Evolutionary conservation across 2,797 vertebrate species (phyloP).

Genomic region (Acrossocheilus fasciatus): DNA sequence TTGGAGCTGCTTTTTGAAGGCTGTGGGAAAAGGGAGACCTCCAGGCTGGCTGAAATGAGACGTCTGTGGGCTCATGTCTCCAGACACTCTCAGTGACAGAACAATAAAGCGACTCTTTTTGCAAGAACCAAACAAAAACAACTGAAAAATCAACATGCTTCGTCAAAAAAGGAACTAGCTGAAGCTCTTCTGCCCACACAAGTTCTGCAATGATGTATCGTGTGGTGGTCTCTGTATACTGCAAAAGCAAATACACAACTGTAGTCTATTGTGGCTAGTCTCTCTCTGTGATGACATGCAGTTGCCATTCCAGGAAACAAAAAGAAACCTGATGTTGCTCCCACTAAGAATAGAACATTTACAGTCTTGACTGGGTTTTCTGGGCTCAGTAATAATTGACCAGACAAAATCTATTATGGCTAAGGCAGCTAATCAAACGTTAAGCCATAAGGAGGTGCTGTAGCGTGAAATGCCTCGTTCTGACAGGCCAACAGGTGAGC

Average conservation of each 20-base stretch:
- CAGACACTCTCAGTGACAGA: slow-evolving; percentile 25
- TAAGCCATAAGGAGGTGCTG: slow-evolving; percentile 34
- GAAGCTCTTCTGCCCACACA: slow-evolving; percentile 23
- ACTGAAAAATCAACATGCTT: slow-evolving; percentile 15
- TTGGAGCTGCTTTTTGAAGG: neutral
- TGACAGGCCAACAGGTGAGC: slow-evolving; percentile 55
- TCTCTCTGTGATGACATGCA: slow-evolving; percentile 38
- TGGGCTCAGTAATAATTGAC: slow-evolving; percentile 56
- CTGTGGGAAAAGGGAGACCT: slow-evolving; percentile 30
- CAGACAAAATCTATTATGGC: slow-evolving; percentile 50
- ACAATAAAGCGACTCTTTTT: slow-evolving; percentile 21
- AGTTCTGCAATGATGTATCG: slow-evolving; percentile 18
- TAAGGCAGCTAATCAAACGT: slow-evolving; percentile 37
- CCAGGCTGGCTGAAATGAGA: slow-evolving; percentile 20
- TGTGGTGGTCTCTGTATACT: slow-evolving; percentile 47
- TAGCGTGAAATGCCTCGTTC: slow-evolving; percentile 45
- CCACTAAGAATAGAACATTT: slow-evolving; percentile 12
- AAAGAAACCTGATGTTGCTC: slow-evolving; percentile 35
- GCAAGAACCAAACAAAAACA: slow-evolving; percentile 33
- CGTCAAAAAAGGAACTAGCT: slow-evolving; percentile 9
- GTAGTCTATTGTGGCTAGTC: slow-evolving; percentile 11
- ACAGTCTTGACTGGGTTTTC: slow-evolving; percentile 31
- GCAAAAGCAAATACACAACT: slow-evolving; percentile 30
- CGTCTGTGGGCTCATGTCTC: slow-evolving; percentile 30
- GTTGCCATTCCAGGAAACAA: slow-evolving; percentile 33